phyloP scores from a whole-genome alignment of 2,113 vertebrate species.

The Edolisoma coerulescens region DNA sequence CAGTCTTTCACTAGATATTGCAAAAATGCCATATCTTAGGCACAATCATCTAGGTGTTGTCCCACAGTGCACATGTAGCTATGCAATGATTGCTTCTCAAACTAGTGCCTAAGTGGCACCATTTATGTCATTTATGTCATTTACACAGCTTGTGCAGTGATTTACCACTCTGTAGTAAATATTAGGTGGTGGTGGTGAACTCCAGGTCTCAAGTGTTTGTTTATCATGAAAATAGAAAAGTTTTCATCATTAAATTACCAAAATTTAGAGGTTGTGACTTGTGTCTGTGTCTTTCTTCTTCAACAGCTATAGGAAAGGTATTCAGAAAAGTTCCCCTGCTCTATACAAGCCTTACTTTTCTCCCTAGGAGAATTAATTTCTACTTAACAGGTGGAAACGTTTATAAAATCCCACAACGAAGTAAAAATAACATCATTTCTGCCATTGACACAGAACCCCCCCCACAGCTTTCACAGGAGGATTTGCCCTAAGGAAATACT shows the following conservation, averaged over 20 bases:
- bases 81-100: background rate
- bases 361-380: background rate
- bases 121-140: background rate
- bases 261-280: background rate
- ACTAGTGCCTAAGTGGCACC: background rate
- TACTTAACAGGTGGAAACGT: background rate
- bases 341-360: background rate
- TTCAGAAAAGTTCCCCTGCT: background rate
- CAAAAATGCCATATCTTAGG: background rate
- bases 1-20: background rate
- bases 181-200: background rate
- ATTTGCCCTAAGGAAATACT: conserved; percentile 17
- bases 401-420: background rate
- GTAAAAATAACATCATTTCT: conserved; percentile 8
- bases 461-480: background rate
- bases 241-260: background rate
- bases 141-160: background rate
- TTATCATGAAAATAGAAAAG: background rate
- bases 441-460: background rate
- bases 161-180: background rate
- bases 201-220: background rate
- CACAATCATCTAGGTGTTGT: background rate
- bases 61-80: background rate
- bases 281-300: background rate
- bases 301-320: background rate